A percentile compares a stretch with the other conserved stretches of the same genome.
phyloP scores from a whole-genome alignment of 2,797 vertebrate species.

The Telmatherina bonti region DNA sequence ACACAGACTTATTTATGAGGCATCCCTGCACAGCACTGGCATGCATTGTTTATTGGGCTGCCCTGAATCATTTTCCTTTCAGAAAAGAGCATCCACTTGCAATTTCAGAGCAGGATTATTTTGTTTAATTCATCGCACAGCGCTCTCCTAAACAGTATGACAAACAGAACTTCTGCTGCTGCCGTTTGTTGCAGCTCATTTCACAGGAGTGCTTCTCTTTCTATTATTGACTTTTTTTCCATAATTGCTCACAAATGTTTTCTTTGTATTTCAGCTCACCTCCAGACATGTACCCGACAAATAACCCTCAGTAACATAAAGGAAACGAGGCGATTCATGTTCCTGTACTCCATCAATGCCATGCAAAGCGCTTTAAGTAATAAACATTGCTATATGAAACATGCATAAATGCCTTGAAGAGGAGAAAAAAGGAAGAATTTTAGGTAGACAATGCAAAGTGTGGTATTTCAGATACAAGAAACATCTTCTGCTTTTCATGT shows the following conservation, averaged over 20 bases:
- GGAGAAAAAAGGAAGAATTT: not conserved
- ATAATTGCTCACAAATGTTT: slow-evolving; percentile 47
- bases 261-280: slow-evolving; percentile 35
- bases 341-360: not conserved
- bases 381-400: not conserved
- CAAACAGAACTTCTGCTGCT: not conserved
- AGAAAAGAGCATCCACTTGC: slow-evolving; percentile 25
- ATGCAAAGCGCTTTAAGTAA: not conserved
- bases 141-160: not conserved
- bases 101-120: not conserved
- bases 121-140: slow-evolving; percentile 6
- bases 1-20: slow-evolving; percentile 16
- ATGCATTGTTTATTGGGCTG: slow-evolving; percentile 29
- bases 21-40: not conserved
- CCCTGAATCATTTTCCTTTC: slow-evolving; percentile 21
- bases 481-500: not conserved
- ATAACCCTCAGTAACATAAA: slow-evolving; percentile 46
- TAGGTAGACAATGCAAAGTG: not conserved
- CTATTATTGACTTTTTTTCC: slow-evolving; percentile 45
- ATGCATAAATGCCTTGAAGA: not conserved
- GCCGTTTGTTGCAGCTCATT: not conserved
- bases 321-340: slow-evolving; percentile 11
- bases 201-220: slow-evolving; percentile 25
- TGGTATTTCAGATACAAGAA: not conserved
- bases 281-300: slow-evolving; percentile 41